Percentiles rank a stretch among this genome's conserved stretches.
These are phyloP conservation scores for Clunio marinus DNA, from an alignment of 2,888 invertebrate species.

Conservation along the genomic window DNA sequence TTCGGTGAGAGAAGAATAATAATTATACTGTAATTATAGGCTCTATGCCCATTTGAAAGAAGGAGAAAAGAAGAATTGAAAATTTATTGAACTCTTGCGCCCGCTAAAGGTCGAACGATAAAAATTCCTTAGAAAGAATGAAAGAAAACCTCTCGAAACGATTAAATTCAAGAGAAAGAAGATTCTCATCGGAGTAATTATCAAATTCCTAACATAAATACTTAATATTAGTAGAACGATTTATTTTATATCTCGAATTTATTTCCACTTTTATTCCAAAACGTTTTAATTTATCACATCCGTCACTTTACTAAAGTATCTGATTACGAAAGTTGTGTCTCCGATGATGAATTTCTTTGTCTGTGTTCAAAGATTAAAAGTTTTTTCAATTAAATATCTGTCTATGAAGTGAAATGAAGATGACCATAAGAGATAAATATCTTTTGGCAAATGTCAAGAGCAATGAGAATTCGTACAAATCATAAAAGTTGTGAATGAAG, in stretches of 20 bases:
- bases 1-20: constrained; percentile 8
- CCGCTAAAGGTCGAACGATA: not conserved
- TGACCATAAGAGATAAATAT: not conserved
- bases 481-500: too few relatives aligned
- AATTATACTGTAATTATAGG: constrained; percentile 35
- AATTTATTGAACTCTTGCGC: not conserved
- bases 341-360: not conserved
- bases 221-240: not conserved
- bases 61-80: not conserved
- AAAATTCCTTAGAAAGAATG: not conserved
- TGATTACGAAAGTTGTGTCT: not conserved
- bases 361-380: not conserved
- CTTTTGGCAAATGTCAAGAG: not conserved
- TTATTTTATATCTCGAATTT: constrained; percentile 27
- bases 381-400: not conserved
- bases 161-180: too few relatives aligned
- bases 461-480: too few relatives aligned
- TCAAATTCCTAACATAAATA: constrained; percentile 34
- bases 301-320: not conserved
- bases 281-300: constrained; percentile 28
- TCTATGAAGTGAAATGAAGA: not conserved
- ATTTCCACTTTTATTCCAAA: not conserved
- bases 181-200: constrained; percentile 20
- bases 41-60: constrained; percentile 21
- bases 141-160: too few relatives aligned